Percentiles rank a stretch among this genome's conserved stretches.
phyloP scores from a whole-genome alignment of 1,140 invertebrate genomes.

The Limonius californicus region DNA sequence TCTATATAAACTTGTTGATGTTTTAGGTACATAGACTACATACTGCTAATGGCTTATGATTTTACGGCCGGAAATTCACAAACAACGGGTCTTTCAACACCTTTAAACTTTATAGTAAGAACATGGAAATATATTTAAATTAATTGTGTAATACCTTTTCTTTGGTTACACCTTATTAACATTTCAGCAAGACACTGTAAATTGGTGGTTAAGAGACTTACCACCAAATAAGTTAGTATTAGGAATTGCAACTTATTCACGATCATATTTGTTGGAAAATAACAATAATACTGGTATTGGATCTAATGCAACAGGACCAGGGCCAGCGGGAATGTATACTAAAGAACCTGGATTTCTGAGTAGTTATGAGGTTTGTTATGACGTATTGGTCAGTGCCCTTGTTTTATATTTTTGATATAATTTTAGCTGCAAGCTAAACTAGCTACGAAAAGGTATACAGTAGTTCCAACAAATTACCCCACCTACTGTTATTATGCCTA shows the following conservation, averaged over 20 bases:
- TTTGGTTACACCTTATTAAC: too few species aligned
- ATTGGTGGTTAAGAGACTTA: neutral
- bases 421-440: too few species aligned
- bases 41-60: constrained; percentile 8
- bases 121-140: too few species aligned
- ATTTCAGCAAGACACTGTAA: neutral
- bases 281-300: constrained; percentile 46
- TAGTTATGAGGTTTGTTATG: constrained; percentile 57
- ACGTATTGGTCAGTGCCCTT: neutral
- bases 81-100: neutral
- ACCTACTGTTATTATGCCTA: constrained; percentile 18
- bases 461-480: neutral
- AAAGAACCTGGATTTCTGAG: constrained; percentile 60
- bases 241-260: constrained; percentile 61
- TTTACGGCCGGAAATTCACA: neutral
- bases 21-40: constrained; percentile 1
- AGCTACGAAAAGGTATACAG: neutral
- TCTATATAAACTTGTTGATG: neutral
- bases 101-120: neutral
- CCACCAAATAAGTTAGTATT: constrained; percentile 57
- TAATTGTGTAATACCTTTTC: too few species aligned
- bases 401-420: too few species aligned
- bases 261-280: constrained; percentile 53
- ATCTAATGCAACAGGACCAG: constrained; percentile 47
- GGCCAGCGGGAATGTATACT: constrained; percentile 62